phyloP scores from a whole-genome alignment of 2,888 invertebrate genomes.

The Dasypolia templi region DNA sequence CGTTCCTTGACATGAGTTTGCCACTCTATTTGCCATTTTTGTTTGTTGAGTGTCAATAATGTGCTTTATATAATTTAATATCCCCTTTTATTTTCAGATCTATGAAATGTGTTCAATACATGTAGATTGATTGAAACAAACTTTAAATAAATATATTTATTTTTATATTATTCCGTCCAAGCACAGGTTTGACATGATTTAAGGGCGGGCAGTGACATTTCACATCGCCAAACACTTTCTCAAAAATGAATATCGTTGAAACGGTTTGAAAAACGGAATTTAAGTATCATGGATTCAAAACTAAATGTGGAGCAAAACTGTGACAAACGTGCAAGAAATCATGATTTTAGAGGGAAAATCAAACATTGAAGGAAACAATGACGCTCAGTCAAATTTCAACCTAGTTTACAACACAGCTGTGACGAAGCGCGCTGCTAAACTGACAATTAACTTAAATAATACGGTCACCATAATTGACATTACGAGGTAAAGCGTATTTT shows the following conservation, averaged over 20 bases:
- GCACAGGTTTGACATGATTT: not conserved
- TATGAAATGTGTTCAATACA: conserved; percentile 12
- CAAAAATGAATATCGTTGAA: conserved; percentile 33
- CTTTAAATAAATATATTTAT: conserved; percentile 11
- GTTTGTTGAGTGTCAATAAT: not conserved
- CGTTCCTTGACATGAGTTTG: not conserved
- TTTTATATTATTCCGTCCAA: conserved; percentile 3
- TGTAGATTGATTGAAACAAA: not conserved
- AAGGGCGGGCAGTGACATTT: not conserved
- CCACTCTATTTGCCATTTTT: not conserved
- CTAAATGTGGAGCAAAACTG: conserved; percentile 58
- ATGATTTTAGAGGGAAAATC: conserved; percentile 19
- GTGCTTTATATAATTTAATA: not conserved
- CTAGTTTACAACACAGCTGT: conserved; percentile 39
- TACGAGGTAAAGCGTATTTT: conserved; percentile 42
- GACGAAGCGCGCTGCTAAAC: conserved; percentile 49
- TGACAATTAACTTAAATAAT: conserved; percentile 19
- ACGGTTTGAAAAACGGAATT: conserved; percentile 23
- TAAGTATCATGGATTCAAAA: conserved; percentile 51
- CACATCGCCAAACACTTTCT: conserved; percentile 6
- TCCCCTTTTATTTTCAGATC: not conserved
- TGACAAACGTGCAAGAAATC: conserved; percentile 65
- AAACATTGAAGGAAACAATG: conserved; percentile 31
- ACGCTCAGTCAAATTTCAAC: conserved; percentile 60
- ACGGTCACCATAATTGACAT: conserved; percentile 35